Evolutionary conservation across 2,113 vertebrate species (phyloP).

Genomic region (Thamnophis sirtalis): DNA sequence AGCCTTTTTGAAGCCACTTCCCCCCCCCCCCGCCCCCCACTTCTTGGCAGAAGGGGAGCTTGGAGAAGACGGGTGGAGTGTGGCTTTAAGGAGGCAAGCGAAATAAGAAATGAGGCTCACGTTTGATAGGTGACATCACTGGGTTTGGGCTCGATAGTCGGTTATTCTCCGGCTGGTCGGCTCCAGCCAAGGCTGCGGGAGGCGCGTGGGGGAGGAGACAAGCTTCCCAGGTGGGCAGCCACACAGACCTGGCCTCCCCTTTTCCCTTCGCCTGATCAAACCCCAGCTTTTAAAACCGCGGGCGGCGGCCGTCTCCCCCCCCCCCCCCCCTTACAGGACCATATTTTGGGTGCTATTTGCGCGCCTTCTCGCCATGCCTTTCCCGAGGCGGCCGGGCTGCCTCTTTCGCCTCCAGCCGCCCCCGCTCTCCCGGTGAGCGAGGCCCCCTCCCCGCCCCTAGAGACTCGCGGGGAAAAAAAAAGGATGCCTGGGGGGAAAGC

Average conservation of each 20-base stretch:
- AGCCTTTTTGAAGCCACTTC: neutral
- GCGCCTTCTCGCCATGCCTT: neutral
- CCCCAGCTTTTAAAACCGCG: neutral
- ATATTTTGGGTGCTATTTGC: too few relatives aligned
- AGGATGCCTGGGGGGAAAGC: neutral
- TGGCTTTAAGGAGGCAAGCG: slow-evolving; percentile 84
- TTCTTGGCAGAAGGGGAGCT: slow-evolving; percentile 49
- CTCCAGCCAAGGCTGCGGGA: slow-evolving; percentile 69
- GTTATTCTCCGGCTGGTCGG: slow-evolving; percentile 73
- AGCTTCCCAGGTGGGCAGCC: neutral
- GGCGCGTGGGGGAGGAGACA: neutral
- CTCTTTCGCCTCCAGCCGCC: slow-evolving; percentile 47
- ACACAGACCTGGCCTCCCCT: neutral
- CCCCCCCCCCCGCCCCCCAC: slow-evolving; percentile 13
- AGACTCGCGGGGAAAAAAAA: slow-evolving; percentile 49
- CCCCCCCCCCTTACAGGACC: too few relatives aligned
- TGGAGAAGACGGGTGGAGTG: slow-evolving; percentile 61
- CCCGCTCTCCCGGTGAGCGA: slow-evolving; percentile 52
- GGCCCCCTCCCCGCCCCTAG: slow-evolving; percentile 11
- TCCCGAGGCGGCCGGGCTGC: neutral
- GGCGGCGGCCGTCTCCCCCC: neutral
- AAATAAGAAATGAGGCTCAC: slow-evolving; percentile 88
- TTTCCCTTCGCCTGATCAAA: neutral
- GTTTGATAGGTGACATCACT: slow-evolving; percentile 90
- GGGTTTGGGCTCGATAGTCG: slow-evolving; percentile 75